phyloP scores from a whole-genome alignment of 2,797 vertebrate genomes.

The Hippocampus kuda region DNA sequence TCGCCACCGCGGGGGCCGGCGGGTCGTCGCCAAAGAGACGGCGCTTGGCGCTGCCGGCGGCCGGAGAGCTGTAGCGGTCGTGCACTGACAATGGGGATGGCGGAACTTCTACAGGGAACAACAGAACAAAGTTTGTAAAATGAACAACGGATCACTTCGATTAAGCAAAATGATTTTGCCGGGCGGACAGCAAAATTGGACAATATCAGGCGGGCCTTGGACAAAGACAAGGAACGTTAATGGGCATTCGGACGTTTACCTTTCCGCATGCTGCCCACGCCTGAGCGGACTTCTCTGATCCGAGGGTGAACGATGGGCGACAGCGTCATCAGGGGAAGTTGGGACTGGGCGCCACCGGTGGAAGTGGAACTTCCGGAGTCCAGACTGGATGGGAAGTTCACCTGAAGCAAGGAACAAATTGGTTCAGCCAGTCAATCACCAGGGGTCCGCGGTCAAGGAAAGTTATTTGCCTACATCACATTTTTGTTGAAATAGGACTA shows the following conservation, averaged over 20 bases:
- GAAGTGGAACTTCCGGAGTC: constrained; percentile 67
- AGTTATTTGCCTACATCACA: too few species aligned
- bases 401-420: constrained; percentile 58
- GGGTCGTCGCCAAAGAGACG: constrained; percentile 87
- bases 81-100: constrained; percentile 86
- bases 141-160: background rate
- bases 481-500: background rate
- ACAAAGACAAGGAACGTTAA: background rate
- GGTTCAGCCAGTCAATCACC: too few species aligned
- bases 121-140: background rate
- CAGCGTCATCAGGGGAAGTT: constrained; percentile 81
- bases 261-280: constrained; percentile 73
- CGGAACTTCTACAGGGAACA: constrained; percentile 64
- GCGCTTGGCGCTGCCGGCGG: constrained; percentile 88
- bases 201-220: background rate
- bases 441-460: too few species aligned
- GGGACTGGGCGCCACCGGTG: constrained; percentile 57
- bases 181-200: too few species aligned
- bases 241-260: constrained; percentile 44
- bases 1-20: constrained; percentile 7
- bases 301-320: constrained; percentile 94
- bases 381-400: constrained; percentile 87
- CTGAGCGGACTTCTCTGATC: constrained; percentile 85
- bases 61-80: constrained; percentile 88
- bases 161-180: background rate